Evolutionary conservation across 2,113 vertebrate species (phyloP).

Genomic region (Furnarius figulus): DNA sequence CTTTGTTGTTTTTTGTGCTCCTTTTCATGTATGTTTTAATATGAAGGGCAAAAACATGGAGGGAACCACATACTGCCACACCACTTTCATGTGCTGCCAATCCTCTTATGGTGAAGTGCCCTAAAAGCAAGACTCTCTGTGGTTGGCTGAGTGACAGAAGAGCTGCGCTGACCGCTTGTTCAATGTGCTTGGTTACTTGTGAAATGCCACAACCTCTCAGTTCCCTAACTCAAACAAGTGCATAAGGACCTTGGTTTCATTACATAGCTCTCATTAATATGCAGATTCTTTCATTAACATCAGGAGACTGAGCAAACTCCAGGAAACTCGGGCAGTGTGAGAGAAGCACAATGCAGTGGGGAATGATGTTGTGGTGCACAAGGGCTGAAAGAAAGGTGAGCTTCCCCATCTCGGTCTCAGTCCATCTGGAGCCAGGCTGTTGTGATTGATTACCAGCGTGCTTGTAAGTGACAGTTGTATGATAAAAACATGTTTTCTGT

Average conservation of each 20-base stretch:
- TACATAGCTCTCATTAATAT: background rate
- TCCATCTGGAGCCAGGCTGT: background rate
- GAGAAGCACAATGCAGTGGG: background rate
- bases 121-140: background rate
- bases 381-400: background rate
- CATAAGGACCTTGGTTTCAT: background rate
- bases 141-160: background rate
- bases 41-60: background rate
- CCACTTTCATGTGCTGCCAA: background rate
- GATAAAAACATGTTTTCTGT: background rate
- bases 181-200: background rate
- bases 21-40: background rate
- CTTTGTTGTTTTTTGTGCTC: background rate
- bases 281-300: background rate
- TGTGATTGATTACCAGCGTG: background rate
- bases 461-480: background rate
- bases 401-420: background rate
- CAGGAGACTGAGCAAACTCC: background rate
- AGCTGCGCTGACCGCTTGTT: background rate
- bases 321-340: background rate
- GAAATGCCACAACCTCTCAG: background rate
- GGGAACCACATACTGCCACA: rapidly evolving
- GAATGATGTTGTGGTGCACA: background rate
- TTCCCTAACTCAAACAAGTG: background rate
- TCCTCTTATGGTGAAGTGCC: background rate